Evolutionary conservation across 35 echinoderm and acorn worm species (phyloP).

Genomic region (Apostichopus parvimensis): DNA sequence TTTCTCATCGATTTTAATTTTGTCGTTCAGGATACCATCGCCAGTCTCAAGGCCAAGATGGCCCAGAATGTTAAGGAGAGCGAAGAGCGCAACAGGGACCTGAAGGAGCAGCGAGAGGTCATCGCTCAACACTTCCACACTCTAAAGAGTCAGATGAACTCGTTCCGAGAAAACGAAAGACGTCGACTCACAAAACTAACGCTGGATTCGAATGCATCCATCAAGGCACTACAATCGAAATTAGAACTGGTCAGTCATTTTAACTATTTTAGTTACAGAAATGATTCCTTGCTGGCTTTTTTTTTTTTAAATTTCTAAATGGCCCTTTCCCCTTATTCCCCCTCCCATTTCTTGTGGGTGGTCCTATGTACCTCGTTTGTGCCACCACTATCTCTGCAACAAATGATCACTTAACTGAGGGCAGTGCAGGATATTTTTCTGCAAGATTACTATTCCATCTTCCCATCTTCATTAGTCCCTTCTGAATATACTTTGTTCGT

Average conservation of each 20-base stretch:
- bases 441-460: no score
- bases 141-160: constrained; percentile 91
- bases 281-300: no score
- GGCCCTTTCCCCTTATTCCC: no score
- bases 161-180: constrained; percentile 87
- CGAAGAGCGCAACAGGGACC: constrained; percentile 87
- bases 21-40: constrained; percentile 87
- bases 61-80: constrained; percentile 93
- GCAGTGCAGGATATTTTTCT: no score
- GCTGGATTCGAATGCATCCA: constrained; percentile 76
- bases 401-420: no score
- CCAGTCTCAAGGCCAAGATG: constrained; percentile 93
- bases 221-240: constrained; percentile 83
- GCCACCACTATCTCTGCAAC: no score
- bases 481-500: no score
- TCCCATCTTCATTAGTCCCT: no score
- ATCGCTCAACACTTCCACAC: constrained; percentile 95
- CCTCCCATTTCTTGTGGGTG: no score
- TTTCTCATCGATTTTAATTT: neutral
- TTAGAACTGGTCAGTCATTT: constrained; percentile 68
- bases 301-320: no score
- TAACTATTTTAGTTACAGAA: neutral
- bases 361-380: no score
- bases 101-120: constrained; percentile 84
- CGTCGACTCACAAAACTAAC: constrained; percentile 88